phyloP scores from a whole-genome alignment of 2,113 vertebrate genomes.

The Elaphurus davidianus region DNA sequence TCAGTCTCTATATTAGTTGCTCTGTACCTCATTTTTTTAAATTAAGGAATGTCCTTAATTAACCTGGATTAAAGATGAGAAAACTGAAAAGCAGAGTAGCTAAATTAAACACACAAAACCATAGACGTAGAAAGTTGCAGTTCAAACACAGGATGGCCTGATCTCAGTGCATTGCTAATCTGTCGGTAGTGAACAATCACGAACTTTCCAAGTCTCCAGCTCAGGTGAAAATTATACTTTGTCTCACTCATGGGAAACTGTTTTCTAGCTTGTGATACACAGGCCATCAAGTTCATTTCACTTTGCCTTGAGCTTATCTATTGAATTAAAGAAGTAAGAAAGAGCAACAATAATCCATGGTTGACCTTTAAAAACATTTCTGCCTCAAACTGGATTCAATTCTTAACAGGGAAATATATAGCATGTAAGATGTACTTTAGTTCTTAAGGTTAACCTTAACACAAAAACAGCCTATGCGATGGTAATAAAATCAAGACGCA shows the following conservation, averaged over 20 bases:
- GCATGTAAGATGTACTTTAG: not conserved
- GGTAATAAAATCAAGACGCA: not conserved
- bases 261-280: not conserved
- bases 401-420: not conserved
- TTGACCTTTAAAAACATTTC: conserved; percentile 33
- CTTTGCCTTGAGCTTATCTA: not conserved
- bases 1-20: not conserved
- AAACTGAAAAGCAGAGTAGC: not conserved
- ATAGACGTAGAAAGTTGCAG: not conserved
- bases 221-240: not conserved
- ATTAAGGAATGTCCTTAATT: not conserved
- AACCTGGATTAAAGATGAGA: not conserved
- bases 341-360: not conserved
- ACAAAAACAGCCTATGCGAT: not conserved
- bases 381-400: not conserved
- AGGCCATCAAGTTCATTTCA: conserved; percentile 23
- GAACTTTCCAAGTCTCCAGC: not conserved
- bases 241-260: not conserved
- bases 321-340: conserved; percentile 35
- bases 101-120: not conserved
- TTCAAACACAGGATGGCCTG: not conserved
- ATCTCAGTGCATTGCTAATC: not conserved
- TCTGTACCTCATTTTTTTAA: not conserved
- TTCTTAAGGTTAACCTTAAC: not conserved
- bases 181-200: not conserved